Evolutionary conservation across 2,888 invertebrate genomes (phyloP), one percentile per base, ranked within the genome.

Genomic region (Tenthredo notha): DNA sequence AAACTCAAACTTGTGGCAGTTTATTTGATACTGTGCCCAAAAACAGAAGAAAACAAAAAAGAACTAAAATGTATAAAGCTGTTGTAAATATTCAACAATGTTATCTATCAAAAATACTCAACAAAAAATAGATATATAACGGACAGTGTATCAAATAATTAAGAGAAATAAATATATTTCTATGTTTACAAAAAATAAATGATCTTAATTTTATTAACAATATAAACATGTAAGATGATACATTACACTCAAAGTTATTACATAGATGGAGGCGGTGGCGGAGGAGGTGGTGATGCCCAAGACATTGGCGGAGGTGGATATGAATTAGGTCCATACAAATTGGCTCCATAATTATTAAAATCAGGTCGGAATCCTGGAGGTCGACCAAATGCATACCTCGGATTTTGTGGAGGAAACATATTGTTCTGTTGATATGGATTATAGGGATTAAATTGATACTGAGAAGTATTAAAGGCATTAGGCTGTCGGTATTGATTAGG

Each of bases 261-360:
- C 18, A n/a, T 67, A 47, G 83, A 50, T 67, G 83, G 84, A 9
- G 84, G 84, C 2, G 74, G 84, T 9, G 78, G 78, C 40, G 83
- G 47, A 47, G 83, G 84, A 15, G 84, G 84, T 18, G 74, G 84
- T 9, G 78, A 70, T 70, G 29, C 25, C 70, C 67, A 78, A 50
- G 54, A 67, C 58, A 89, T 86, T 0, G 88, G 89, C 40, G 90
- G 90, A 33, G 90, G 89, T 54, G 89, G 85, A 47, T 90, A 86
- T 43, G 87, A 67, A 78, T 89, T 86, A n/a, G 87, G 86, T 84
- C 87, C 87, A 18, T 86, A 72, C 50, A 84, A 74, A 29, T 61
- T 82, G 0, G 86, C 77, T 77, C 84, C 84, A 47, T 77, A 84
- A 43, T 65, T 65, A 29, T 58, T 40, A 65, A 77, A 84, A 65